Conservation (phyloP, 2,888 invertebrate genomes). For the Idaea dimidiata region DNA sequence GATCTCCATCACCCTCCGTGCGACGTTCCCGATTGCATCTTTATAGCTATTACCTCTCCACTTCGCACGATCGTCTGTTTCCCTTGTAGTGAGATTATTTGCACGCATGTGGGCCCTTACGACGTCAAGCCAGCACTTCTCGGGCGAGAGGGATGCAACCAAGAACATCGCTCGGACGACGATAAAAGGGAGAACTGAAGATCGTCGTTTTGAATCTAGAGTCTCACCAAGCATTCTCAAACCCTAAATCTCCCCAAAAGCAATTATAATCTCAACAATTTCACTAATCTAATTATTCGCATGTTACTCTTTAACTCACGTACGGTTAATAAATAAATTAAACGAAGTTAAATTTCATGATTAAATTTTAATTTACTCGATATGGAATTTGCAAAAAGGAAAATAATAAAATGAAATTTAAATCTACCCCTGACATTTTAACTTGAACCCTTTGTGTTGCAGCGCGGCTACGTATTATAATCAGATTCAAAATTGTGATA, state of each 20-base stretch:
- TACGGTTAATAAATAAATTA: background rate
- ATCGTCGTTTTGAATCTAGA: too few species aligned
- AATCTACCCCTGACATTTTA: slow-evolving; percentile 1
- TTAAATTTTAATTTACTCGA: background rate
- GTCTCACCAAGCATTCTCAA: background rate
- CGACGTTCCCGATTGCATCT: too few species aligned
- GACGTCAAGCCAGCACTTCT: too few species aligned
- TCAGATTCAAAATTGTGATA: background rate
- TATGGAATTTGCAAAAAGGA: background rate
- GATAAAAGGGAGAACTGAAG: too few species aligned
- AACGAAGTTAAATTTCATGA: background rate
- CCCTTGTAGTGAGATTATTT: too few species aligned
- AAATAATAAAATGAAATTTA: background rate
- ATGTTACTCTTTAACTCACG: background rate
- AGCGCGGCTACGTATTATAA: background rate
- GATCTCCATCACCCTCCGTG: too few species aligned
- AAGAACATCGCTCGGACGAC: too few species aligned
- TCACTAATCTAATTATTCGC: background rate
- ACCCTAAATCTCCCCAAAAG: background rate
- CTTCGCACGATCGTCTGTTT: too few species aligned
- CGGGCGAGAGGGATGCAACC: too few species aligned
- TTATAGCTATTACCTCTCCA: too few species aligned
- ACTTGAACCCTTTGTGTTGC: background rate
- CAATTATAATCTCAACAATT: too few species aligned
- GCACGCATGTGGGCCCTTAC: too few species aligned